Conservation (phyloP, 2,113 vertebrate genomes). For the Haliaeetus leucogaster region DNA sequence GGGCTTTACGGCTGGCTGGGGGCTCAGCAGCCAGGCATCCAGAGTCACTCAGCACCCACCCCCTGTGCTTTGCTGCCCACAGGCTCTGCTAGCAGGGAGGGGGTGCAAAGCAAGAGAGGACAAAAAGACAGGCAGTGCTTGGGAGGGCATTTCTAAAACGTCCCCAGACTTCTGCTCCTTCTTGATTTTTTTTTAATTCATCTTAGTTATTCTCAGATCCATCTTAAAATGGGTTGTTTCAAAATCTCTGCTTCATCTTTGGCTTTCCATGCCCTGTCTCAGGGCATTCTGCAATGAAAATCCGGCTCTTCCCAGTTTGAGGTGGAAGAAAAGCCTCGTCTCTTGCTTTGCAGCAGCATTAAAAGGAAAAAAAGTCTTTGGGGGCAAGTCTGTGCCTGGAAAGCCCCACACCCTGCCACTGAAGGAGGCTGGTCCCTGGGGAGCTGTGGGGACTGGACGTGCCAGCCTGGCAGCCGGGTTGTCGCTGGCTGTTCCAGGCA, state of each 20-base stretch:
- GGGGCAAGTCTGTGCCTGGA: neutral
- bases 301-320: neutral
- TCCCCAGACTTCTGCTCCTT: neutral
- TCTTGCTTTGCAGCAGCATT: neutral
- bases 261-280: neutral
- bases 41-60: neutral
- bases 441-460: neutral
- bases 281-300: neutral
- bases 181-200: neutral
- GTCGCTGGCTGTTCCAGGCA: fast-evolving
- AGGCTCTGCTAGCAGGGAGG: neutral
- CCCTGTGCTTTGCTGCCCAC: neutral
- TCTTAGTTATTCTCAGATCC: neutral
- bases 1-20: neutral
- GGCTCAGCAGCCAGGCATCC: fast-evolving
- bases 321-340: neutral
- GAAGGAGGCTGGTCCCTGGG: neutral
- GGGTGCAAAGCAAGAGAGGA: neutral
- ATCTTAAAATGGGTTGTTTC: neutral
- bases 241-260: neutral
- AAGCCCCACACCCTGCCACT: neutral
- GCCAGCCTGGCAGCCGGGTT: neutral
- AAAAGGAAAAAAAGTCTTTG: neutral
- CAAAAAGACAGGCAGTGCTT: neutral
- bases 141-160: neutral